Percentiles rank a stretch among this genome's conserved stretches.
Evolutionary conservation across 2,888 invertebrate species (phyloP).

Genomic region (Sesamia inferens): DNA sequence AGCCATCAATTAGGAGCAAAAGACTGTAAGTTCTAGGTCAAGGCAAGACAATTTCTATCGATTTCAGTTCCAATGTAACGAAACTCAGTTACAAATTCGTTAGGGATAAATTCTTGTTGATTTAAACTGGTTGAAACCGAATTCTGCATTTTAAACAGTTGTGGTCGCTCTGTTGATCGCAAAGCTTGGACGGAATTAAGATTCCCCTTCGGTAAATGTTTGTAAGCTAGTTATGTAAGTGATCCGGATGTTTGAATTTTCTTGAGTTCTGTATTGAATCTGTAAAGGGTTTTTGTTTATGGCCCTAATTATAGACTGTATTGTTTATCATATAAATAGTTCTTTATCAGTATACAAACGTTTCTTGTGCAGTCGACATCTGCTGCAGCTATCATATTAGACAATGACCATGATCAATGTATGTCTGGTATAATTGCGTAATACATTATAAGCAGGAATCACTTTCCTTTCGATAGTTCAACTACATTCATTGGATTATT

Average conservation of each 20-base stretch:
- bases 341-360: neutral
- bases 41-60: conserved; percentile 22
- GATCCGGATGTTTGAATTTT: conserved; percentile 39
- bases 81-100: conserved; percentile 52
- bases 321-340: neutral
- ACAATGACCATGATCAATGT: neutral
- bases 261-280: conserved; percentile 19
- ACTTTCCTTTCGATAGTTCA: neutral
- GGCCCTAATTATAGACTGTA: neutral
- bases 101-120: conserved; percentile 58
- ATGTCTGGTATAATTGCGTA: neutral
- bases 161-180: conserved; percentile 48
- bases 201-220: conserved; percentile 48
- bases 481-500: neutral
- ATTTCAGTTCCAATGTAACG: conserved; percentile 22
- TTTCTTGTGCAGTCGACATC: neutral
- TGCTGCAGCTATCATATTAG: neutral
- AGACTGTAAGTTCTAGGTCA: conserved; percentile 19
- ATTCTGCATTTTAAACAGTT: conserved; percentile 59
- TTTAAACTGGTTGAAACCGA: conserved; percentile 37
- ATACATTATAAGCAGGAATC: neutral
- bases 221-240: conserved; percentile 30
- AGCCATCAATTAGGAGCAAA: neutral
- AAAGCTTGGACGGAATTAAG: conserved; percentile 34
- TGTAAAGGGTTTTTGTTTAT: conserved; percentile 6